These are phyloP conservation scores for Melanotaenia trifasciata DNA, from an alignment of 2,797 vertebrate genomes.

Conservation along the genomic window DNA sequence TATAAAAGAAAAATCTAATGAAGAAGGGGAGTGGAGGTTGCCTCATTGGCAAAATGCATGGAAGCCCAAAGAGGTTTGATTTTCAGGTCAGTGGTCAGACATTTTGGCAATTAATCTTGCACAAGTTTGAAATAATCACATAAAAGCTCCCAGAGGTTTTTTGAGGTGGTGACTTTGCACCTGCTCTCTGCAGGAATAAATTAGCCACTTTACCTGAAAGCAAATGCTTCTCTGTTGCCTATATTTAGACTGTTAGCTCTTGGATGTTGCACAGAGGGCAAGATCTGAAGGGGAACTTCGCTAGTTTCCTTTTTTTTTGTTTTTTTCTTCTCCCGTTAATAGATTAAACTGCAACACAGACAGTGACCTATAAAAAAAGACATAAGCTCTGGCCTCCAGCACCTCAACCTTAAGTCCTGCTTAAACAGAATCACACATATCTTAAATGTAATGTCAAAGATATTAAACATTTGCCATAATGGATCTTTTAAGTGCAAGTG, in stretches of 20 bases:
- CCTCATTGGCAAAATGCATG: constrained; percentile 18
- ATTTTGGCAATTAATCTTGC: constrained; percentile 64
- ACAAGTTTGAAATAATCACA: constrained; percentile 50
- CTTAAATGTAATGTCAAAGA: not conserved
- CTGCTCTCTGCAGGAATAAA: constrained; percentile 49
- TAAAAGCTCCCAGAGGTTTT: constrained; percentile 36
- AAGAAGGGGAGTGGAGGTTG: not conserved
- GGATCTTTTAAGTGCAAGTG: not conserved
- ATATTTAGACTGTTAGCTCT: constrained; percentile 15
- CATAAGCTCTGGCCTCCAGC: not conserved
- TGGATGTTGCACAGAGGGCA: not conserved
- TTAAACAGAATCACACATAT: not conserved
- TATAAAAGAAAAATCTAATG: not conserved
- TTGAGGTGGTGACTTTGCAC: constrained; percentile 41
- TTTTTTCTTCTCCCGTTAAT: not conserved
- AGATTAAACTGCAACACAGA: not conserved
- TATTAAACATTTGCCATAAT: not conserved
- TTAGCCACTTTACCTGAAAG: constrained; percentile 52
- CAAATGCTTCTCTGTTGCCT: not conserved
- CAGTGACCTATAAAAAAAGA: not conserved
- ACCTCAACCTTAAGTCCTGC: not conserved
- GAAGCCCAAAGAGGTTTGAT: constrained; percentile 36
- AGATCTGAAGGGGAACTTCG: not conserved
- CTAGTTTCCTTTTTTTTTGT: not conserved
- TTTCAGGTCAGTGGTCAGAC: constrained; percentile 63